Conservation (phyloP, 2,888 invertebrate species). For the Ligdia adustata region DNA sequence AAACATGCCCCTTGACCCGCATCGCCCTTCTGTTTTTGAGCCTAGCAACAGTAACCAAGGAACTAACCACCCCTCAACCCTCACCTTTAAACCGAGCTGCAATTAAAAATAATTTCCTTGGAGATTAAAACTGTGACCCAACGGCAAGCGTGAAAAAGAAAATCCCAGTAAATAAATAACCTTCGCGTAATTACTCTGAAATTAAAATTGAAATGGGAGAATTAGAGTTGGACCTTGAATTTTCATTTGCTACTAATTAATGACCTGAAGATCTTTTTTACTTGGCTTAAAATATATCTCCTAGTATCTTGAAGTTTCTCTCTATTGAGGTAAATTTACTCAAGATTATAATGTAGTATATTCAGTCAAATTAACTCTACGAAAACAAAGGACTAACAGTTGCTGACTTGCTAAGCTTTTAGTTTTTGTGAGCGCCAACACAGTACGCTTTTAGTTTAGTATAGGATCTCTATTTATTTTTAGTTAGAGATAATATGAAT, state of each 20-base stretch:
- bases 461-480: too few relatives aligned
- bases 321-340: too few relatives aligned
- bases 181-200: conserved; percentile 33
- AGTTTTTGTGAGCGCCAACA: too few relatives aligned
- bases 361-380: too few relatives aligned
- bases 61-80: conserved; percentile 12
- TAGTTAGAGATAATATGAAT: too few relatives aligned
- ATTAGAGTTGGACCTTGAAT: conserved; percentile 28
- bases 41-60: conserved; percentile 3
- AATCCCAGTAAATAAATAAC: conserved; percentile 31
- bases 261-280: conserved; percentile 15
- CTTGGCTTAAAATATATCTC: conserved; percentile 6
- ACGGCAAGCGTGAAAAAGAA: conserved; percentile 19
- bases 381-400: too few relatives aligned
- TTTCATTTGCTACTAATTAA: conserved; percentile 34
- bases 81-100: conserved; percentile 20
- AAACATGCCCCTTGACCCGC: background rate
- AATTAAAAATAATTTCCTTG: conserved; percentile 31
- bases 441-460: too few relatives aligned
- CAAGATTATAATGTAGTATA: too few relatives aligned
- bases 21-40: background rate
- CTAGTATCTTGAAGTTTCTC: too few relatives aligned
- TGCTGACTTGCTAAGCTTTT: too few relatives aligned
- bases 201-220: conserved; percentile 35
- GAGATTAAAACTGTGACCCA: conserved; percentile 28